Percentiles rank a stretch among this genome's conserved stretches.
Conservation (phyloP, 2,113 vertebrate genomes). For the Sturnus vulgaris region DNA sequence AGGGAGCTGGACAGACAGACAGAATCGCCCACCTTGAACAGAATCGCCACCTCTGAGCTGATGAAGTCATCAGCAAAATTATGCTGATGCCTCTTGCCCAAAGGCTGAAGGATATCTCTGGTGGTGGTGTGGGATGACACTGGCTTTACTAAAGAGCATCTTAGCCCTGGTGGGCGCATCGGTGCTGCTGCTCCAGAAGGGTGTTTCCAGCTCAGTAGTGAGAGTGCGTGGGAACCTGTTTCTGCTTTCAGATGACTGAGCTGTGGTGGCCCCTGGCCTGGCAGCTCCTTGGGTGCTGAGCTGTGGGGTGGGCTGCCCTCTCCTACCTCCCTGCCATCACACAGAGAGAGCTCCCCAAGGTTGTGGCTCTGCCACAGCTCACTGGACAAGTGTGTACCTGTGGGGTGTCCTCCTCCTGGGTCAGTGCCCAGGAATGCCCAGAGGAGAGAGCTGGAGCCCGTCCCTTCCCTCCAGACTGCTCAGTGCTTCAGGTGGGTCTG, state of each 20-base stretch:
- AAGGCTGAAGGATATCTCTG: background rate
- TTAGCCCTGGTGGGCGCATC: fast-evolving
- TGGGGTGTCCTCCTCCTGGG: background rate
- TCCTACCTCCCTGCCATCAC: background rate
- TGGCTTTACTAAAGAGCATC: background rate
- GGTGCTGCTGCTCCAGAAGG: fast-evolving
- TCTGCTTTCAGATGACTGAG: background rate
- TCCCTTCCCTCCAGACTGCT: background rate
- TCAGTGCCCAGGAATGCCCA: background rate
- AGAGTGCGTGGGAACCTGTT: fast-evolving
- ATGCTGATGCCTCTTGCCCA: background rate
- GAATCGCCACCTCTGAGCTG: background rate
- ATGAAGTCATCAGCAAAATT: background rate
- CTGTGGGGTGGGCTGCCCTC: background rate
- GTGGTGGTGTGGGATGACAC: background rate
- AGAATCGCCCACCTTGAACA: too few species aligned
- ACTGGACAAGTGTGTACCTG: fast-evolving
- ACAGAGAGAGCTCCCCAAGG: background rate
- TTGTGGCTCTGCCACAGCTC: background rate
- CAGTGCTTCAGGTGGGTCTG: background rate
- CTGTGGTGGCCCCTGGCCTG: background rate
- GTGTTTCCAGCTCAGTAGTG: background rate
- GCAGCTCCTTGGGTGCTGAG: background rate
- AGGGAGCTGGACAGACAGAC: background rate
- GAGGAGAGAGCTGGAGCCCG: background rate